Base-by-base conservation (phyloP, 2,797 vertebrate species). In the Aldrovandia affinis region DNA sequence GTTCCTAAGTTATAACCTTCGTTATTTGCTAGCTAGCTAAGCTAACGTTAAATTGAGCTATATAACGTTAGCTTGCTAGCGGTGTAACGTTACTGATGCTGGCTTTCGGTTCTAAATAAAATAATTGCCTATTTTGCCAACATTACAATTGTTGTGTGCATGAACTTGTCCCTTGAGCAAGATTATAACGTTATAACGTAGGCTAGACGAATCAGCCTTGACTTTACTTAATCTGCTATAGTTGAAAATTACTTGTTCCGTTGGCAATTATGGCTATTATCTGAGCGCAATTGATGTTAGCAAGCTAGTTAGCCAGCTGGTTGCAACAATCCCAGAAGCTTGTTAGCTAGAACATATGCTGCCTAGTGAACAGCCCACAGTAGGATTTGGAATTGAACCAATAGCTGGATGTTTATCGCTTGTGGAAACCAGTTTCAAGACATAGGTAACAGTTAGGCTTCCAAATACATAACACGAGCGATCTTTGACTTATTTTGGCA, bases 91-190 rank as follows among this genome's bases (percentile, higher is more conserved):
- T 12, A 28, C 33, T 39, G 4, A 36, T 70, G 50, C 18, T 42
- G 33, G 33, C 36, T 33, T 33, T 33, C 28, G 28, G 28, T 33
- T 33, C 63, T 30, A 30, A n/a, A 14, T 68, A 68, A 70, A 44
- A 20, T 1, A 75, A 77, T 44, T 47, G 7, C 9, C 39, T 77
- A 28, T 47, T 42, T 39, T 39, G 36, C 42, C n/a, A 25, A 77
- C 42, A 47, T 22, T 42, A 77, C 1, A 25, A 42, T 61, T 12
- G 30, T 50, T 9, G 30, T 80, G 9, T 54, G 30, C 42, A 9
- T 54, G 44, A 80, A 84, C 59, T 80, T 84, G 54, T 65, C 59
- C 12, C 33, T 22, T n/a, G 47, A 80, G 50, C 36, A 81, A 44
- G 7, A 9, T 63, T 52, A 33, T n/a, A n/a, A n/a, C n/a, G n/a